A percentile compares a stretch with the other conserved stretches of the same genome.
phyloP scores from a whole-genome alignment of 2,797 vertebrate genomes.

The Ibycter americanus region DNA sequence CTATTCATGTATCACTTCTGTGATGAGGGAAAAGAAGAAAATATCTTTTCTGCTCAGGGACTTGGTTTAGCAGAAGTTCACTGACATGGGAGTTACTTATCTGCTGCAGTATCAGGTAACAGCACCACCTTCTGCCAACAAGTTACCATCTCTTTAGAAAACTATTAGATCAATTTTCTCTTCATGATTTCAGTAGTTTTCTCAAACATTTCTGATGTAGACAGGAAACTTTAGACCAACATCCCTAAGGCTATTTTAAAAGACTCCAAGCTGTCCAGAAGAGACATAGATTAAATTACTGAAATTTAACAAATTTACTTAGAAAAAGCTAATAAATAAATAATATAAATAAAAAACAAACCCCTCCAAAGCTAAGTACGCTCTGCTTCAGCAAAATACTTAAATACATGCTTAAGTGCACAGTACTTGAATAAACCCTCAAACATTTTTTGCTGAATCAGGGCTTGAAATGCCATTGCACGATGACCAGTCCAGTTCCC shows the following conservation, averaged over 20 bases:
- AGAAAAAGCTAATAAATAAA: neutral
- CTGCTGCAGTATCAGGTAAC: conserved; percentile 63
- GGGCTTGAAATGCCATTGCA: neutral
- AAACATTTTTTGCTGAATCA: neutral
- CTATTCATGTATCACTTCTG: neutral
- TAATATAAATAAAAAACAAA: too few species aligned
- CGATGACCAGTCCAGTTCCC: neutral
- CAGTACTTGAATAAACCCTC: neutral
- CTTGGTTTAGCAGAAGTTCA: neutral
- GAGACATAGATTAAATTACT: neutral
- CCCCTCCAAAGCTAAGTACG: neutral
- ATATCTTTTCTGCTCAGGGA: neutral
- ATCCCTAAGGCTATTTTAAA: neutral
- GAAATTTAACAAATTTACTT: neutral
- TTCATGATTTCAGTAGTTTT: neutral
- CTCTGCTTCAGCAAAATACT: neutral
- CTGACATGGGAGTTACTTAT: neutral
- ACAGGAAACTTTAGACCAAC: neutral
- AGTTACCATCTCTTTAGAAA: conserved; percentile 11
- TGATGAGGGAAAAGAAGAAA: neutral
- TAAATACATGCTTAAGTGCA: neutral
- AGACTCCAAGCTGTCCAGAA: neutral
- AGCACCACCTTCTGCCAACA: conserved; percentile 71
- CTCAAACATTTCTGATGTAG: neutral
- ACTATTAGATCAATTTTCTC: neutral